Base-by-base conservation (phyloP, 2,888 invertebrate species). In the Pinctada fucata region DNA sequence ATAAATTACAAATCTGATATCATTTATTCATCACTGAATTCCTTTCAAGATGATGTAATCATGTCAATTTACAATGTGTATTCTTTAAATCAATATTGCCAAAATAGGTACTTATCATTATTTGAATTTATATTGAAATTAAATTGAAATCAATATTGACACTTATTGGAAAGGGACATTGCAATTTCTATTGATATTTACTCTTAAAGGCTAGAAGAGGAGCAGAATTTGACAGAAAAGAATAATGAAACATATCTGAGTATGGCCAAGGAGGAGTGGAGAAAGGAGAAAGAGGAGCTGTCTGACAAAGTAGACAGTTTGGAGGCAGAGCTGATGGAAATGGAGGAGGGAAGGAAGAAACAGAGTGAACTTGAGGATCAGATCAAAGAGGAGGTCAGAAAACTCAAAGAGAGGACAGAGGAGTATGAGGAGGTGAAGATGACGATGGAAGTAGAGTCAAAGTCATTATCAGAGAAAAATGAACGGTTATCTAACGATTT, bases 401-500 rank as follows among this genome's bases (percentile, higher is more conserved):
- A 51, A 72, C 70, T 83, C 51, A 47, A 78, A 47, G 64, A 72
- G 10, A 31, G 73, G 48, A 51, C 78, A 50, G 63, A 73, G 47
- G 77, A 67, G 10, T 52, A 8, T 70, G 75, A 82, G 67, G 76
- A 69, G 3, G 73, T 70, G 31, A 58, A 66, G 49, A 63, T 31
- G n/a, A 71, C 75, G n/a, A 16, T 81, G 51, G 75, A 78, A 63
- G 69, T 75, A 16, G 76, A 83, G 47, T 52, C 81, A 50, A 66
- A 66, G 45, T 58, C 69, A n/a, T 58, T 82, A 13, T 69, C 70
- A 64, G 79, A 78, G n/a, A 76, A 72, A 48, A 31, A 81, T 13
- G 80, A 83, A 58, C 50, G 75, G 4, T 74, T 86, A 47, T 81
- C 80, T 16, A 70, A 67, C 45, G 82, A 86, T 72, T 47, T 85